Conservation (phyloP, 2,113 vertebrate species). For the Saccopteryx leptura region DNA sequence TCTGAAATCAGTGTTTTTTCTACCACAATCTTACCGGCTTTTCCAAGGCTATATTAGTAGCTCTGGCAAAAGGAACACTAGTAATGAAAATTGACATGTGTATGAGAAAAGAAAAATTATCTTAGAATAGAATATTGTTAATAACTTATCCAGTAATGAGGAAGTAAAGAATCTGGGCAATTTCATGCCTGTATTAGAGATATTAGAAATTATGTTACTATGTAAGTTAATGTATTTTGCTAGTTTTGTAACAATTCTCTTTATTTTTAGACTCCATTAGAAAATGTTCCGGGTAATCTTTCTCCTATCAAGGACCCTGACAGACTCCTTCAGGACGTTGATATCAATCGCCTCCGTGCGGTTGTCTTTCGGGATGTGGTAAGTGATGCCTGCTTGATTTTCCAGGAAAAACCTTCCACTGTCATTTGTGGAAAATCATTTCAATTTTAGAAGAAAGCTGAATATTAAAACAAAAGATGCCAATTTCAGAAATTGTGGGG, state of each 20-base stretch:
- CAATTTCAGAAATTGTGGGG: not conserved
- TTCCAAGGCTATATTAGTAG: not conserved
- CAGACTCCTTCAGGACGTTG: constrained; percentile 97
- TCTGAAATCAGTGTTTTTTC: not conserved
- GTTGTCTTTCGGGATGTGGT: constrained; percentile 99
- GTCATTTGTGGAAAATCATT: not conserved
- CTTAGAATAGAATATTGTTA: not conserved
- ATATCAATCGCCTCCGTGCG: constrained; percentile 97
- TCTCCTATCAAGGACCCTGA: constrained; percentile 97
- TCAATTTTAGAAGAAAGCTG: not conserved
- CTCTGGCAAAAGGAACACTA: not conserved
- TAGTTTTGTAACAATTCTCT: constrained; percentile 32
- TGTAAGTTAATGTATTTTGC: not conserved
- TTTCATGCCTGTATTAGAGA: not conserved
- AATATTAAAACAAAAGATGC: not conserved
- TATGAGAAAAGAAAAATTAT: not conserved
- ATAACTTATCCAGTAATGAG: not conserved
- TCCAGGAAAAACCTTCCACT: not conserved
- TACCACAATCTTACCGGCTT: fast-evolving
- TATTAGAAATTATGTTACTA: not conserved
- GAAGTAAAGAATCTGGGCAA: not conserved
- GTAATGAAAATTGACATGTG: not conserved
- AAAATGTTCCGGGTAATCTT: constrained; percentile 93
- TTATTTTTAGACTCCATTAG: constrained; percentile 91
- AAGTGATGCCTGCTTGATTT: constrained; percentile 83